A percentile compares a stretch with the other conserved stretches of the same genome.
Evolutionary conservation across 2,797 vertebrate species (phyloP).

Genomic region (Catharus ustulatus): DNA sequence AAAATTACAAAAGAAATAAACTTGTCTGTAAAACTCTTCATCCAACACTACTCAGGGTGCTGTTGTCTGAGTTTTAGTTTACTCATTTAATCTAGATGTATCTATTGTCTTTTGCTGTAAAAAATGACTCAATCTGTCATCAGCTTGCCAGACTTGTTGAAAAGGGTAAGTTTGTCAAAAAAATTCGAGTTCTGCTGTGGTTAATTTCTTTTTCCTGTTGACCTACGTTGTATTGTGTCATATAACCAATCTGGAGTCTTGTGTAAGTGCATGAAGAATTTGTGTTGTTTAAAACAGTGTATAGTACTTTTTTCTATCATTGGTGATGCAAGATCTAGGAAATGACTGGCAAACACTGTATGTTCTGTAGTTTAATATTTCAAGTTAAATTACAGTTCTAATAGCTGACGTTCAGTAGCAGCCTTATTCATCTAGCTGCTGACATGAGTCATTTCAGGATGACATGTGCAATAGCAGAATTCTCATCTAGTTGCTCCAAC

Average conservation of each 20-base stretch:
- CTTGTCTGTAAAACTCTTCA: background rate
- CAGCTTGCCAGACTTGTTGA: background rate
- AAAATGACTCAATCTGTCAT: background rate
- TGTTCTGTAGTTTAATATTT: background rate
- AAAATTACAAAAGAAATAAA: background rate
- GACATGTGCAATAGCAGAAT: background rate
- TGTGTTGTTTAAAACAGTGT: background rate
- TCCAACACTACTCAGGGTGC: background rate
- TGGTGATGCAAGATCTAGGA: background rate
- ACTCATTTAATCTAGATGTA: background rate
- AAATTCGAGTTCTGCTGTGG: background rate
- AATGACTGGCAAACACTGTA: background rate
- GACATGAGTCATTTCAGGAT: background rate
- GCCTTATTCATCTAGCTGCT: background rate
- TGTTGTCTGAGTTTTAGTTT: background rate
- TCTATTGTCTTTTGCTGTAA: background rate
- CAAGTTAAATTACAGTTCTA: background rate
- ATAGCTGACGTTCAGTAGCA: background rate
- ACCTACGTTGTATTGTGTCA: background rate
- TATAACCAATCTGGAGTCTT: background rate
- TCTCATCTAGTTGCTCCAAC: background rate
- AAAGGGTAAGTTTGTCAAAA: background rate
- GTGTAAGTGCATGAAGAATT: background rate
- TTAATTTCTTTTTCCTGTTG: background rate
- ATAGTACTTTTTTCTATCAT: background rate